These are phyloP conservation scores for Danio jaintianensis DNA, from an alignment of 2,797 vertebrate genomes.

Conservation along the genomic window DNA sequence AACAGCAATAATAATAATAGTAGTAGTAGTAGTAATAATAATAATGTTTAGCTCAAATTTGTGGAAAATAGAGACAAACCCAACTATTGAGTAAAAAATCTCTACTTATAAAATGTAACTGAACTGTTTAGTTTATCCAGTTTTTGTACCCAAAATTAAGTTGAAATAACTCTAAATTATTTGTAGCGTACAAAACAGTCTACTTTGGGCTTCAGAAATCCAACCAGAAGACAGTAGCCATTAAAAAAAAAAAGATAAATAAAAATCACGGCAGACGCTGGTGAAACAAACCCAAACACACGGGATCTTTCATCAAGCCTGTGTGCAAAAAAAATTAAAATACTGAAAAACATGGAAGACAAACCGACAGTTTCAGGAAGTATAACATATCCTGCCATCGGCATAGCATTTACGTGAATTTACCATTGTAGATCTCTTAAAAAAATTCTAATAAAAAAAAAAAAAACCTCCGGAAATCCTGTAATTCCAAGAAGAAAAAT, in stretches of 20 bases:
- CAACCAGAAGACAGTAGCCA: neutral
- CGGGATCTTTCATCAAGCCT: neutral
- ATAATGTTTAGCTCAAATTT: too few species aligned
- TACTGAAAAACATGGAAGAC: slow-evolving; percentile 7
- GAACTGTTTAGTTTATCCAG: too few species aligned
- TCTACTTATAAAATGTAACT: too few species aligned
- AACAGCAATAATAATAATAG: too few species aligned
- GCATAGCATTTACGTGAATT: slow-evolving; percentile 2
- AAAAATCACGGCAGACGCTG: neutral
- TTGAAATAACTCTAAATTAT: too few species aligned
- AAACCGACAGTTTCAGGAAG: neutral
- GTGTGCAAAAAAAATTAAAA: neutral
- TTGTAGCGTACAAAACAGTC: too few species aligned
- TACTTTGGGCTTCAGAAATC: too few species aligned
- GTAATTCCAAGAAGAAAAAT: neutral
- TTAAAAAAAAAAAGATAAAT: slow-evolving; percentile 11
- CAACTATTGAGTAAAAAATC: too few species aligned
- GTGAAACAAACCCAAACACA: neutral
- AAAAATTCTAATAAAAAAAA: too few species aligned
- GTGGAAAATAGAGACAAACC: too few species aligned
- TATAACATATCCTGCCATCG: neutral
- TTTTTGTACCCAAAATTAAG: too few species aligned
- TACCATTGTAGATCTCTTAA: neutral
- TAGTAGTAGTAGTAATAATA: too few species aligned
- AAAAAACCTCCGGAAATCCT: slow-evolving; percentile 4